Conservation (phyloP, 2,797 vertebrate species). For the Artibeus lituratus region DNA sequence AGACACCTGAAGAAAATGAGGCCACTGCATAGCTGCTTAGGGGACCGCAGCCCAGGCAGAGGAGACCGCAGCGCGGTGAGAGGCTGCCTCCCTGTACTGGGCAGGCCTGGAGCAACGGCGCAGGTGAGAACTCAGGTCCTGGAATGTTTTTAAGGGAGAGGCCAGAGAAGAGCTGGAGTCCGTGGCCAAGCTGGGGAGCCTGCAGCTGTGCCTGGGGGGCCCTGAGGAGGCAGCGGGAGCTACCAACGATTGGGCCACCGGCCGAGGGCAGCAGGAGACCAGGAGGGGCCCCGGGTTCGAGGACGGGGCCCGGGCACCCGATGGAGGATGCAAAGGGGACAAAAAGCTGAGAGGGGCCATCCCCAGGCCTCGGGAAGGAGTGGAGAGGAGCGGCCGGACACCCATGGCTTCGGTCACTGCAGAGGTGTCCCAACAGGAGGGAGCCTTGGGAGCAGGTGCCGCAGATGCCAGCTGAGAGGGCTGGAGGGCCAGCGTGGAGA, state of each 20-base stretch:
- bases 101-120: rapidly evolving
- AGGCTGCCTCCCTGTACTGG: no score
- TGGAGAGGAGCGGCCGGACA: no score
- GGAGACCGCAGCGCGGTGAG: no score
- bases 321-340: no score
- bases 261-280: not conserved
- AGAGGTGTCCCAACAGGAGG: not conserved
- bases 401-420: no score
- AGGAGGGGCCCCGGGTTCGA: rapidly evolving
- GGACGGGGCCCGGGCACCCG: rapidly evolving
- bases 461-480: not conserved
- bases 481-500: no score
- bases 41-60: not conserved
- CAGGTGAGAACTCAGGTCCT: not conserved
- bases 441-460: not conserved
- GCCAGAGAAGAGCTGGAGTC: not conserved
- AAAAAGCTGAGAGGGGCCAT: no score
- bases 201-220: not conserved
- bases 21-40: no score
- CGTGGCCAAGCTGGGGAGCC: no score
- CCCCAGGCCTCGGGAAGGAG: no score
- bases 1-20: no score
- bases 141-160: not conserved
- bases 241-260: rapidly evolving
- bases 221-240: not conserved